phyloP scores from a whole-genome alignment of 2,797 vertebrate genomes.

The Percopsis omiscomaycus region DNA sequence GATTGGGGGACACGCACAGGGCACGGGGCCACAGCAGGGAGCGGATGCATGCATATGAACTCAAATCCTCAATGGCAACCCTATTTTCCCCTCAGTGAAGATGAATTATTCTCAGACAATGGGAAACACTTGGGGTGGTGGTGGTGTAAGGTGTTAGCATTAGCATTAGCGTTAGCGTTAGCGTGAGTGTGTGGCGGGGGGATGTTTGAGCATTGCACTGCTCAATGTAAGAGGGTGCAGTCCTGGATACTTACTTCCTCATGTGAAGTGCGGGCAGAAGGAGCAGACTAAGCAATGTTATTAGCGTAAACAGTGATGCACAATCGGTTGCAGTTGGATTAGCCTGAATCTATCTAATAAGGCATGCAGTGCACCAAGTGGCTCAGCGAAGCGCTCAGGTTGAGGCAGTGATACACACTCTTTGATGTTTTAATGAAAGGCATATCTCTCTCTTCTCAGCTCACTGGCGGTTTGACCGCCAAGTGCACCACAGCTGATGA shows the following conservation, averaged over 20 bases:
- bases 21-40: slow-evolving; percentile 53
- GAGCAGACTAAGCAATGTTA: slow-evolving; percentile 55
- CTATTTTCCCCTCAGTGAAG: slow-evolving; percentile 43
- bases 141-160: background rate
- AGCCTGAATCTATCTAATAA: slow-evolving; percentile 63
- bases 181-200: slow-evolving; percentile 5
- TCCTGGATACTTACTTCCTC: slow-evolving; percentile 44
- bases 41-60: slow-evolving; percentile 54
- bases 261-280: slow-evolving; percentile 49
- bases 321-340: slow-evolving; percentile 65
- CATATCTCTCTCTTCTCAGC: slow-evolving; percentile 41
- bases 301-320: slow-evolving; percentile 67
- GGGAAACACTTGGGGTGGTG: background rate
- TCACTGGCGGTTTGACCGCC: slow-evolving; percentile 41
- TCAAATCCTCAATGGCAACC: slow-evolving; percentile 55
- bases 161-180: background rate
- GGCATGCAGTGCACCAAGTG: slow-evolving; percentile 58
- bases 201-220: slow-evolving; percentile 24
- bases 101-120: slow-evolving; percentile 57
- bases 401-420: slow-evolving; percentile 48
- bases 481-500: slow-evolving; percentile 47
- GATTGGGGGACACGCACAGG: slow-evolving; percentile 54
- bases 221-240: slow-evolving; percentile 30
- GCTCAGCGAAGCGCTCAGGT: slow-evolving; percentile 52
- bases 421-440: slow-evolving; percentile 73